Evolutionary conservation across 2,888 invertebrate species (phyloP), one percentile per base, ranked within the genome.

Genomic region (Volucella bombylans): DNA sequence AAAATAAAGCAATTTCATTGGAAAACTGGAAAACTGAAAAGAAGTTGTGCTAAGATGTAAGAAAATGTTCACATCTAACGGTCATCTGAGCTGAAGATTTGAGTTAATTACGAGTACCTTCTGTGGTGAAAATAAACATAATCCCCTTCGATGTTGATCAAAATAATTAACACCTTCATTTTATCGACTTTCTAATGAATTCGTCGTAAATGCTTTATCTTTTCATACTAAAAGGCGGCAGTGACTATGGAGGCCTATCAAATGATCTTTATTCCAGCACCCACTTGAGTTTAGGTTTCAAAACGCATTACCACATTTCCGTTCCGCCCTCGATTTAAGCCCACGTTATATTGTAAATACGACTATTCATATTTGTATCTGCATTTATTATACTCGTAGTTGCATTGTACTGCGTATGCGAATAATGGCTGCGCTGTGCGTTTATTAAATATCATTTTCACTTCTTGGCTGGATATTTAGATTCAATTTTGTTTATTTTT

Each of bases 261-360:
- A 64, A 57, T 47, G 45, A 73, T 50, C 47, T 59, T 38, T 55
- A 50, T 72, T 67, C 55, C 14, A 61, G 61, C 77, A 61, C 82
- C 82, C 77, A 77, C 82, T 49, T 47, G 50, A 57, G 59, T 65
- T 61, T 14, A 12, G 23, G 61, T 82, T 78, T 82, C 61, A 61
- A 82, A 82, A 82, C 67, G 77, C 65, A 78, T 82, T 67, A 67
- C 67, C 67, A 78, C 78, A 82, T 82, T 82, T 82, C 82, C 82
- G 82, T 82, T 82, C 78, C 78, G 78, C 77, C 82, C 82, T 67
- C 72, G 78, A 72, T 67, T 72, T 59, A 39, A 72, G 18, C 72
- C 77, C 54, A 72, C 68, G 49, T 18, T 8, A 31, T 4, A 23
- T 4, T 1, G 4, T 4, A 31, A 6, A 31, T 6, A 6, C 31